These are phyloP conservation scores for Pyrrhia umbra DNA, from an alignment of 2,888 invertebrate genomes.

Conservation along the genomic window DNA sequence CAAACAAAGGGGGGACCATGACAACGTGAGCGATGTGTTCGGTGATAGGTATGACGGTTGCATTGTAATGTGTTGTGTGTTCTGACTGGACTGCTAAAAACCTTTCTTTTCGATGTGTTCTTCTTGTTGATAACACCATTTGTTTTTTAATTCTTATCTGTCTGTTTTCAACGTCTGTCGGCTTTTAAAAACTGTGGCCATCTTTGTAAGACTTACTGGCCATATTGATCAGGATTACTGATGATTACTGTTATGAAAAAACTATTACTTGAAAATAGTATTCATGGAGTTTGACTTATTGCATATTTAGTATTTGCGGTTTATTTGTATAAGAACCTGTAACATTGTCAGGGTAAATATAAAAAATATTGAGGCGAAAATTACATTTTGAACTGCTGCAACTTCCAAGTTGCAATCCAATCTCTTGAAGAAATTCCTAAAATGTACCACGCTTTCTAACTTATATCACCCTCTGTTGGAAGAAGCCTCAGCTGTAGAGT, in stretches of 20 bases:
- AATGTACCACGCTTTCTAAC: neutral
- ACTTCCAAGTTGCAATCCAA: neutral
- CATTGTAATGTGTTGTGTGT: slow-evolving; percentile 15
- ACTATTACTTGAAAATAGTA: neutral
- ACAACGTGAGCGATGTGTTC: slow-evolving; percentile 33
- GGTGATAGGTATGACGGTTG: slow-evolving; percentile 1
- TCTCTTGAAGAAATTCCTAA: neutral
- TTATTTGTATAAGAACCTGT: no score
- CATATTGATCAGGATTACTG: no score
- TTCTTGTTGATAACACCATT: neutral
- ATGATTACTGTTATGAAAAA: no score
- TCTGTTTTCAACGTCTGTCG: no score
- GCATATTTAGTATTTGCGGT: no score
- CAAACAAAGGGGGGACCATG: slow-evolving; percentile 22
- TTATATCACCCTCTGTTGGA: neutral
- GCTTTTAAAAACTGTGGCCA: no score
- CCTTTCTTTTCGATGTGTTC: neutral
- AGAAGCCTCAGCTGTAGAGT: neutral
- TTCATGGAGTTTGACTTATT: no score
- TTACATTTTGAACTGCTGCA: neutral
- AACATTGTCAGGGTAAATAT: no score
- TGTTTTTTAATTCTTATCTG: no score
- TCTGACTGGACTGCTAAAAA: slow-evolving; percentile 9
- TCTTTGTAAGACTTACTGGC: no score
- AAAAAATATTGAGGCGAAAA: no score